Conservation (phyloP, 2,113 vertebrate species). For the Zosterops hypoxanthus region DNA sequence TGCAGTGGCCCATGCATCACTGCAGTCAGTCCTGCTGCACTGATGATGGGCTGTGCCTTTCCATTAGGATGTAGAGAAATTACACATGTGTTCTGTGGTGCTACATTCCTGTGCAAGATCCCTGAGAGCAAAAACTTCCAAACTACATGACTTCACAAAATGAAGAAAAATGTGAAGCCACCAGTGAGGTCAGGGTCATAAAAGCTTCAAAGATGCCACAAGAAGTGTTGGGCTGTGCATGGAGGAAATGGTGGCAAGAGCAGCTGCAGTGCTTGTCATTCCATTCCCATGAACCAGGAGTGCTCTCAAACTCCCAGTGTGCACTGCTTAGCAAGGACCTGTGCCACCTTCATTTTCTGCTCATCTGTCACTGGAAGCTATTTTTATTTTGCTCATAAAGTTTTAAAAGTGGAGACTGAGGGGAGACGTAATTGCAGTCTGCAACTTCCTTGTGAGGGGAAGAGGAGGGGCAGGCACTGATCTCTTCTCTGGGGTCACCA, state of each 20-base stretch:
- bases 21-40: background rate
- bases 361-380: background rate
- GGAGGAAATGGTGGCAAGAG: background rate
- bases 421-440: background rate
- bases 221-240: accelerated
- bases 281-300: background rate
- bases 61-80: background rate
- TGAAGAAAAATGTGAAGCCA: background rate
- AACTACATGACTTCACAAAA: background rate
- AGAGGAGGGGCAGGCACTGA: background rate
- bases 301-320: accelerated
- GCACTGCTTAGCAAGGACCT: background rate
- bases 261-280: background rate
- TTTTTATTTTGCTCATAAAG: background rate
- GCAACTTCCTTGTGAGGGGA: background rate
- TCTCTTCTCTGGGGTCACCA: background rate
- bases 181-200: background rate
- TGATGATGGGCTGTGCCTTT: background rate
- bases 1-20: background rate
- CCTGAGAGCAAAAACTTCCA: background rate
- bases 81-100: accelerated
- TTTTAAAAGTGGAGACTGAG: background rate
- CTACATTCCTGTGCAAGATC: background rate
- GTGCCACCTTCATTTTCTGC: background rate
- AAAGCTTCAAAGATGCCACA: no score